Conservation (phyloP, 2,113 vertebrate species). For the Bos indicus region DNA sequence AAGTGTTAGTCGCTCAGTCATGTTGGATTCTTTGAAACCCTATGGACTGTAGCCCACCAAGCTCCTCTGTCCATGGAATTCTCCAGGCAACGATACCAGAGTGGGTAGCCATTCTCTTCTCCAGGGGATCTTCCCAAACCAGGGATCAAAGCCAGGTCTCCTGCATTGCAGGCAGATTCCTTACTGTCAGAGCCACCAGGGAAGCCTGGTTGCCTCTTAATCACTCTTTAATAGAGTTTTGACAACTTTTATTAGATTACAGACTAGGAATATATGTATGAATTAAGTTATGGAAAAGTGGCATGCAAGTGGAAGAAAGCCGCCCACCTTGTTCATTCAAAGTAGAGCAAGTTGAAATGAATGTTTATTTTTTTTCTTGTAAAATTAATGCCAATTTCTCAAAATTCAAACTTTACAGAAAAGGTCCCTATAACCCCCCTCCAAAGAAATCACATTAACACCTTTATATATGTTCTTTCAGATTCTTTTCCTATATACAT, state of each 20-base stretch:
- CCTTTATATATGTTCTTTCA: background rate
- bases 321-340: background rate
- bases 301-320: background rate
- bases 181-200: background rate
- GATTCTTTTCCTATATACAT: background rate
- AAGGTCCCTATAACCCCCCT: background rate
- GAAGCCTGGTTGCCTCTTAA: constrained; percentile 64
- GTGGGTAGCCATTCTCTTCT: background rate
- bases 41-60: background rate
- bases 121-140: background rate
- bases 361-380: constrained; percentile 21
- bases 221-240: constrained; percentile 50
- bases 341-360: background rate
- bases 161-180: background rate
- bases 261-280: background rate
- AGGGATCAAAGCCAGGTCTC: background rate
- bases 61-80: background rate
- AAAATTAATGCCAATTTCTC: background rate
- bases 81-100: background rate
- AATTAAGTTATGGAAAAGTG: constrained; percentile 21
- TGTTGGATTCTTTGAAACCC: background rate
- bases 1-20: background rate
- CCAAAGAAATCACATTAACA: background rate
- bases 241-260: constrained; percentile 27
- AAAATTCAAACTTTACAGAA: background rate